Conservation (phyloP, 2,797 vertebrate species). For the Chelidonichthys spinosus region DNA sequence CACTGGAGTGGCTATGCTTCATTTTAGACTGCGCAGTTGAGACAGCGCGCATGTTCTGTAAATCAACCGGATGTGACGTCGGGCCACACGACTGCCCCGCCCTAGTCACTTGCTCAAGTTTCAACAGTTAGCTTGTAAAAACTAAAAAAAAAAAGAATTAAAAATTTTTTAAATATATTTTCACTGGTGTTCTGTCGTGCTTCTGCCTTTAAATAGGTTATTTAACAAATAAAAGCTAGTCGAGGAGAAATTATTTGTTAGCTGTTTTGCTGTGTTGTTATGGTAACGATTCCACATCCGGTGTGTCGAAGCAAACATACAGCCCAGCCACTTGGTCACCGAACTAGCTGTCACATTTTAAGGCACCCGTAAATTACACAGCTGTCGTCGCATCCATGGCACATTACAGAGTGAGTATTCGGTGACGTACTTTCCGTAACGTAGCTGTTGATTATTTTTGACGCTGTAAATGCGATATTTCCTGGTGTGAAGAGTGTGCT, state of each 20-base stretch:
- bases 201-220: rapidly evolving
- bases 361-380: not conserved
- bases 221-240: not conserved
- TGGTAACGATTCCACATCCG: conserved; percentile 55
- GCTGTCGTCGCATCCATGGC: conserved; percentile 62
- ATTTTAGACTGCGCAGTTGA: rapidly evolving
- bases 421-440: not conserved
- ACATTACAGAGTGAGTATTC: conserved; percentile 77
- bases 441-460: not conserved
- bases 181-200: not conserved
- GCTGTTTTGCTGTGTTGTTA: conserved; percentile 41
- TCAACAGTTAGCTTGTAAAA: no score
- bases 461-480: not conserved
- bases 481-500: conserved; percentile 7
- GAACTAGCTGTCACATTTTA: not conserved
- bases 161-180: not conserved
- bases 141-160: rapidly evolving
- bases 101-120: not conserved
- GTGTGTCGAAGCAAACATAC: conserved; percentile 11
- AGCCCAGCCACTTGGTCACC: not conserved
- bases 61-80: not conserved
- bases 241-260: not conserved
- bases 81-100: rapidly evolving
- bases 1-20: rapidly evolving
- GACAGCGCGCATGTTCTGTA: rapidly evolving